A percentile compares a stretch with the other conserved stretches of the same genome.
These are phyloP conservation scores for Choreutis nemorana DNA, from an alignment of 2,888 invertebrate species.

Conservation along the genomic window DNA sequence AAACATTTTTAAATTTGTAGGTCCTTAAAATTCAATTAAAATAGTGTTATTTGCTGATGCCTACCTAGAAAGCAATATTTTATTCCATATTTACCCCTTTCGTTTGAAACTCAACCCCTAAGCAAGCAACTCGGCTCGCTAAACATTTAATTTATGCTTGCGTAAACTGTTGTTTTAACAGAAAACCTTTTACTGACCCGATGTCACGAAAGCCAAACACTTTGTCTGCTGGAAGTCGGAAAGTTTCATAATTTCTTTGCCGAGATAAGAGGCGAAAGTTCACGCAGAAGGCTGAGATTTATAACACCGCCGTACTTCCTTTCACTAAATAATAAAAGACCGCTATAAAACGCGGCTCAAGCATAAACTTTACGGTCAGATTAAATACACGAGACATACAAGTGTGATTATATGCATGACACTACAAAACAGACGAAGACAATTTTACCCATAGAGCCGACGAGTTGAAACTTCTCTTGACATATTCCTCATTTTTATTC, in stretches of 20 bases:
- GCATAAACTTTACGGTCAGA: constrained; percentile 64
- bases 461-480: no score
- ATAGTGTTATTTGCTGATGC: no score
- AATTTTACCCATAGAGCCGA: no score
- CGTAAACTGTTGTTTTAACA: constrained; percentile 28
- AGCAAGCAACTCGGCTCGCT: no score
- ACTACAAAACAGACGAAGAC: no score
- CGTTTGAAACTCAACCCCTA: no score
- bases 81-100: no score
- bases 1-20: no score
- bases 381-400: constrained; percentile 40
- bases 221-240: constrained; percentile 62
- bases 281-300: constrained; percentile 65
- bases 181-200: constrained; percentile 53
- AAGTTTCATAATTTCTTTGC: constrained; percentile 65
- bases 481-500: no score
- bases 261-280: constrained; percentile 66
- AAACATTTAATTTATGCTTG: no score
- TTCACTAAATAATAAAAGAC: constrained; percentile 67
- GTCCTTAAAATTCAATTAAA: no score
- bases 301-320: constrained; percentile 64
- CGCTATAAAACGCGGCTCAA: constrained; percentile 60
- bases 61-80: no score
- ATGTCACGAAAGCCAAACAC: constrained; percentile 58
- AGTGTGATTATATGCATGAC: constrained; percentile 1